These are phyloP conservation scores for Acleris cristana DNA, from an alignment of 2,888 invertebrate genomes.

Conservation along the genomic window DNA sequence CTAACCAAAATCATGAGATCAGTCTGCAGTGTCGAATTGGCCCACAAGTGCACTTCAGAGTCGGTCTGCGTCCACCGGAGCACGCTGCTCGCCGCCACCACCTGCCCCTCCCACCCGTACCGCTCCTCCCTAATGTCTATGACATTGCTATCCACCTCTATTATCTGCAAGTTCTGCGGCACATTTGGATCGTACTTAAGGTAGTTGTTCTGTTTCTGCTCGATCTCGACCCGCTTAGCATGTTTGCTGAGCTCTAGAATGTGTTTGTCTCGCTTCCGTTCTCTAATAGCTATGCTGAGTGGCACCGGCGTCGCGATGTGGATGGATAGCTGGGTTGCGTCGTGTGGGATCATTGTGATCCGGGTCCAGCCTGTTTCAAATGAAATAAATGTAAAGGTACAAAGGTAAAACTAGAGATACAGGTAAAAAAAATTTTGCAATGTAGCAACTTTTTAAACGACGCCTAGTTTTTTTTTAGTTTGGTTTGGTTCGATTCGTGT, in stretches of 20 bases:
- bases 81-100: conserved; percentile 68
- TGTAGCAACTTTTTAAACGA: too few species aligned
- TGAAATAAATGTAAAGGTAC: background rate
- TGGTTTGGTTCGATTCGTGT: too few species aligned
- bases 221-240: conserved; percentile 60
- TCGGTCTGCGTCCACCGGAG: conserved; percentile 69
- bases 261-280: conserved; percentile 67
- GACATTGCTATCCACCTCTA: conserved; percentile 72
- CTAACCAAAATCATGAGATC: conserved; percentile 77
- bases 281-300: conserved; percentile 66
- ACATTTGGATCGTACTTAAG: conserved; percentile 74
- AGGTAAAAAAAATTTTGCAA: background rate
- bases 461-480: too few species aligned
- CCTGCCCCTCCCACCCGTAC: conserved; percentile 63
- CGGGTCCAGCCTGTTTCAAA: conserved; percentile 66
- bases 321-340: conserved; percentile 68
- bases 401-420: background rate
- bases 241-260: conserved; percentile 68
- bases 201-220: conserved; percentile 64
- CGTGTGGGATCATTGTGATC: conserved; percentile 70
- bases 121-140: conserved; percentile 69
- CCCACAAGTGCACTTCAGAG: conserved; percentile 64
- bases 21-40: conserved; percentile 65
- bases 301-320: conserved; percentile 66
- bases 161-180: conserved; percentile 74